Evolutionary conservation across 2,113 vertebrate genomes (phyloP).

Genomic region (Okapia johnstoni): DNA sequence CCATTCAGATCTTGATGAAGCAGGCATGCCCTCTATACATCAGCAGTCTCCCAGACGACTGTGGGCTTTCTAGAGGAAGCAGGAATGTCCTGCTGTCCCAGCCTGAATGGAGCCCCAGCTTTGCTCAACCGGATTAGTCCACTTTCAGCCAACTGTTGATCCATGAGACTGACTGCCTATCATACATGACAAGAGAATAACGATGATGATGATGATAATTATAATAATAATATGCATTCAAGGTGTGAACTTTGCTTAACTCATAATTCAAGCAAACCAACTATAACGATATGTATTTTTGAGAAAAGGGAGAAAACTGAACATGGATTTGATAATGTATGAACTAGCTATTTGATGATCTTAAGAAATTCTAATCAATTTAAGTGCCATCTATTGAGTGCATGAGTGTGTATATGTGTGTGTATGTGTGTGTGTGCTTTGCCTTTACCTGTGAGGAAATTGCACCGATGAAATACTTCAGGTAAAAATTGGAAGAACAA

Average conservation of each 20-base stretch:
- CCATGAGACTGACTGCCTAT: background rate
- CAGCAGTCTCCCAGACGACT: accelerated
- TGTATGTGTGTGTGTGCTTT: too few species aligned
- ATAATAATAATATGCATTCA: background rate
- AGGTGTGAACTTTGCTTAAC: background rate
- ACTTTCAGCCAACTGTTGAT: background rate
- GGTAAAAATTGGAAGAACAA: background rate
- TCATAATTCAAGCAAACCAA: background rate
- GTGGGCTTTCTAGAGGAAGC: too few species aligned
- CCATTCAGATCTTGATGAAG: background rate
- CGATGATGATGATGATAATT: too few species aligned
- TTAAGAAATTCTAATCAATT: background rate
- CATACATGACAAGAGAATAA: background rate
- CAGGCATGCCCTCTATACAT: accelerated
- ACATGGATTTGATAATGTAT: background rate
- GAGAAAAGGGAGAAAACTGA: background rate
- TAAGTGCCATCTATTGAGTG: too few species aligned
- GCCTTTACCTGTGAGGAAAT: background rate
- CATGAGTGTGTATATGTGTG: background rate
- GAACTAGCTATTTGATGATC: background rate
- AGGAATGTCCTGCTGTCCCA: too few species aligned
- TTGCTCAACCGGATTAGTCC: too few species aligned
- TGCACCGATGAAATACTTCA: background rate
- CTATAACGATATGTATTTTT: background rate
- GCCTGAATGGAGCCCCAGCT: background rate